Evolutionary conservation across 1,140 invertebrate genomes (phyloP).

Genomic region (Euschistus heros): DNA sequence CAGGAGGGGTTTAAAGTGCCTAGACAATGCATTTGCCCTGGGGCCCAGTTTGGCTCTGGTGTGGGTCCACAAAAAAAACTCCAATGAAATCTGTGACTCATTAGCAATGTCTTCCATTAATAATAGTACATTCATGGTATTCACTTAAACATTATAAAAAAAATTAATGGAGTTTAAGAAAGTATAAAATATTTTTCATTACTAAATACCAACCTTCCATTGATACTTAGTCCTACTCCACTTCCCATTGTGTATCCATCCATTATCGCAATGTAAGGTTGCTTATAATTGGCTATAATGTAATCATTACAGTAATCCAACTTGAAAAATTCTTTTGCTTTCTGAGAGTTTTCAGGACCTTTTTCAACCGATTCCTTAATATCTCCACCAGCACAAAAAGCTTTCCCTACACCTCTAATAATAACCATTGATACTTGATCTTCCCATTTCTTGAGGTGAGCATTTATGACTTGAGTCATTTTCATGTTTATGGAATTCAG

Average conservation of each 20-base stretch:
- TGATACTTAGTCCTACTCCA: slow-evolving; percentile 90
- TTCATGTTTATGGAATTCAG: slow-evolving; percentile 84
- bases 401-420: slow-evolving; percentile 90
- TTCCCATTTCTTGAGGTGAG: slow-evolving; percentile 77
- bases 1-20: too few relatives aligned
- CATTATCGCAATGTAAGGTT: slow-evolving; percentile 90
- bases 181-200: too few relatives aligned
- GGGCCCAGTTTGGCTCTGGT: too few relatives aligned
- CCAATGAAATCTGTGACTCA: too few relatives aligned
- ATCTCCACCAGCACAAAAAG: slow-evolving; percentile 98
- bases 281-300: slow-evolving; percentile 45
- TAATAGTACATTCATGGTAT: too few relatives aligned
- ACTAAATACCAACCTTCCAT: slow-evolving; percentile 45
- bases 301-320: slow-evolving; percentile 86
- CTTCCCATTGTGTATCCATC: slow-evolving; percentile 99
- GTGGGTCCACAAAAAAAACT: too few relatives aligned
- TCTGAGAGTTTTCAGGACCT: slow-evolving; percentile 48
- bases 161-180: too few relatives aligned
- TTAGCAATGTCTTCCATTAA: too few relatives aligned
- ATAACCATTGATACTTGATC: slow-evolving; percentile 49
- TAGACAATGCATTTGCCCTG: too few relatives aligned
- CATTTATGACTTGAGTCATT: slow-evolving; percentile 83
- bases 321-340: slow-evolving; percentile 70
- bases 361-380: slow-evolving; percentile 68
- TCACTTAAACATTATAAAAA: too few relatives aligned